These are phyloP conservation scores for Nomia melanderi DNA, from an alignment of 1,140 invertebrate genomes.

Conservation along the genomic window DNA sequence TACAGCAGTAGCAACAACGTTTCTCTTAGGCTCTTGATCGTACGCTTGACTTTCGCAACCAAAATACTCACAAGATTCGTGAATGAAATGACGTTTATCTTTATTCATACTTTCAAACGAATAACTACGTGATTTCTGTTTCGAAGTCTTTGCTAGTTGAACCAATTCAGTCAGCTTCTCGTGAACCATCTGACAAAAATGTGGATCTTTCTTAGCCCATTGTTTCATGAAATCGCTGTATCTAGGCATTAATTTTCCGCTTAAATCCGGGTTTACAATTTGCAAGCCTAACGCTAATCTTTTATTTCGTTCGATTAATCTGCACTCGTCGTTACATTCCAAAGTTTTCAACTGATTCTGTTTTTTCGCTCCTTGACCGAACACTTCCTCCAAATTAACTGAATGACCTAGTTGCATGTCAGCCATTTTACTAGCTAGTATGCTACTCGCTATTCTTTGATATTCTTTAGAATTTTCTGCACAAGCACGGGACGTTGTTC, in stretches of 20 bases:
- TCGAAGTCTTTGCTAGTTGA: constrained; percentile 92
- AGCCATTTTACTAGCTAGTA: constrained; percentile 87
- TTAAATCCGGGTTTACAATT: constrained; percentile 93
- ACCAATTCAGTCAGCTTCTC: constrained; percentile 93
- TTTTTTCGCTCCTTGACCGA: constrained; percentile 80
- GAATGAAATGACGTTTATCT: constrained; percentile 93
- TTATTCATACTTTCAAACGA: constrained; percentile 96
- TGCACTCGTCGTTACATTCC: constrained; percentile 96
- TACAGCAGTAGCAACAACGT: constrained; percentile 95
- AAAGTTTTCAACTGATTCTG: constrained; percentile 83
- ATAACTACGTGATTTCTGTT: constrained; percentile 91
- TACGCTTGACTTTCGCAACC: constrained; percentile 96
- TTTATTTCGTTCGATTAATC: constrained; percentile 91
- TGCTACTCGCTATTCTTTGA: constrained; percentile 85
- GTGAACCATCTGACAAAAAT: constrained; percentile 92
- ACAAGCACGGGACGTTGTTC: constrained; percentile 86
- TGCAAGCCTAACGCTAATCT: constrained; percentile 93
- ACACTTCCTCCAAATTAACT: constrained; percentile 85
- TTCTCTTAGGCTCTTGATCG: constrained; percentile 96
- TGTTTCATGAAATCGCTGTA: constrained; percentile 94
- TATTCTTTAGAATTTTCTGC: constrained; percentile 88
- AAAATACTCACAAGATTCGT: constrained; percentile 97
- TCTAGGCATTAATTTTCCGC: constrained; percentile 88
- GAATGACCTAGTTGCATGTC: constrained; percentile 86
- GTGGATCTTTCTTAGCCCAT: constrained; percentile 90